Percentiles rank a stretch among this genome's conserved stretches.
Evolutionary conservation across 2,797 vertebrate species (phyloP).

Genomic region (Coregonus ussuriensis): DNA sequence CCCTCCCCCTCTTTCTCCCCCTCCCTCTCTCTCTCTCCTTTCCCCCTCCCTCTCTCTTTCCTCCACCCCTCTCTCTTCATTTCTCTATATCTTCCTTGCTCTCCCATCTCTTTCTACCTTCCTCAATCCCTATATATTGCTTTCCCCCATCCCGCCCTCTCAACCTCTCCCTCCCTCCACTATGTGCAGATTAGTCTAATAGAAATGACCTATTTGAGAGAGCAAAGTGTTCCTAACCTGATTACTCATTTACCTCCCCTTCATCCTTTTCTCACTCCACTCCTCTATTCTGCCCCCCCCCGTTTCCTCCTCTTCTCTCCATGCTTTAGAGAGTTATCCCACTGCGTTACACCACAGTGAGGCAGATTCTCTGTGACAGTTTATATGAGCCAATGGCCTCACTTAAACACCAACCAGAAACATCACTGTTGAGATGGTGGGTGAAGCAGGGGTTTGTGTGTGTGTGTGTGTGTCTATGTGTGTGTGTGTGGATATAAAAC

Average conservation of each 20-base stretch:
- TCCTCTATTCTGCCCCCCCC: too few relatives aligned
- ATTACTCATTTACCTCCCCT: slow-evolving; percentile 6
- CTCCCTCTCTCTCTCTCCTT: background rate
- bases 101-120: background rate
- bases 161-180: background rate
- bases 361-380: slow-evolving; percentile 6
- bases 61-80: too few relatives aligned
- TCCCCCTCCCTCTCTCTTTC: background rate
- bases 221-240: too few relatives aligned
- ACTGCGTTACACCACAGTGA: slow-evolving; percentile 5
- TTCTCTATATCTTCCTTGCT: too few relatives aligned
- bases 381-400: slow-evolving; percentile 21
- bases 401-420: slow-evolving; percentile 8
- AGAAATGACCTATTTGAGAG: too few relatives aligned
- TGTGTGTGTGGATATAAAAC: slow-evolving; percentile 30
- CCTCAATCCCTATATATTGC: background rate
- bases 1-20: slow-evolving; percentile 2
- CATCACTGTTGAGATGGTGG: background rate
- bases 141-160: background rate
- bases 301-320: too few relatives aligned
- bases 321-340: slow-evolving; percentile 23
- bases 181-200: too few relatives aligned
- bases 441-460: background rate
- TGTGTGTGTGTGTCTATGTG: background rate
- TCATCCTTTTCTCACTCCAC: slow-evolving; percentile 50